These are phyloP conservation scores for Romanomermis culicivorax DNA, from an alignment of 2,888 invertebrate species.

Conservation along the genomic window DNA sequence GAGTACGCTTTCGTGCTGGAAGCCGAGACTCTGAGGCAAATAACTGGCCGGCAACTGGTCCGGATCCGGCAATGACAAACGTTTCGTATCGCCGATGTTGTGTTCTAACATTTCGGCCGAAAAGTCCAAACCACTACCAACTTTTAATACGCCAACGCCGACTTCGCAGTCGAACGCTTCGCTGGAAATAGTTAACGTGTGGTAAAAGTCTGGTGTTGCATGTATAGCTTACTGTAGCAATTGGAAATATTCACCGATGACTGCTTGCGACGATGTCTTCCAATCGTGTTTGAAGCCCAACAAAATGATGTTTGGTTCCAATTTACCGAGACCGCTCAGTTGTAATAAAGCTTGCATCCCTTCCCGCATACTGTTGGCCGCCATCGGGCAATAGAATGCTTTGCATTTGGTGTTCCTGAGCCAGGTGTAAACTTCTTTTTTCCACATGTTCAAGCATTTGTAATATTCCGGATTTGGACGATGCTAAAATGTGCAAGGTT, in stretches of 20 bases:
- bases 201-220: no score
- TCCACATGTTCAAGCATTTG: neutral
- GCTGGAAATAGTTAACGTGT: conserved; percentile 39
- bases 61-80: neutral
- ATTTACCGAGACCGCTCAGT: conserved; percentile 73
- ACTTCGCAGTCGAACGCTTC: conserved; percentile 82
- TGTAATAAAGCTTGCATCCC: conserved; percentile 65
- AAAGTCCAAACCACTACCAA: conserved; percentile 64
- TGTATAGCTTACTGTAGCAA: conserved; percentile 72
- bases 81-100: conserved; percentile 14
- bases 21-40: neutral
- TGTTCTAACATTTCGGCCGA: conserved; percentile 30
- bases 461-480: neutral
- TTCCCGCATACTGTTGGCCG: conserved; percentile 28
- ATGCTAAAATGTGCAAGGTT: neutral
- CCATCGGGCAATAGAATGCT: conserved; percentile 54
- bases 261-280: conserved; percentile 42
- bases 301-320: conserved; percentile 74
- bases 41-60: neutral
- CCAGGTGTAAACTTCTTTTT: conserved; percentile 41
- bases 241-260: conserved; percentile 71
- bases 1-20: neutral
- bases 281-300: conserved; percentile 88
- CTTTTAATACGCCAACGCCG: conserved; percentile 66
- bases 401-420: conserved; percentile 56